Base-by-base conservation (phyloP, 1,140 invertebrate genomes). In the Drosophila auraria region DNA sequence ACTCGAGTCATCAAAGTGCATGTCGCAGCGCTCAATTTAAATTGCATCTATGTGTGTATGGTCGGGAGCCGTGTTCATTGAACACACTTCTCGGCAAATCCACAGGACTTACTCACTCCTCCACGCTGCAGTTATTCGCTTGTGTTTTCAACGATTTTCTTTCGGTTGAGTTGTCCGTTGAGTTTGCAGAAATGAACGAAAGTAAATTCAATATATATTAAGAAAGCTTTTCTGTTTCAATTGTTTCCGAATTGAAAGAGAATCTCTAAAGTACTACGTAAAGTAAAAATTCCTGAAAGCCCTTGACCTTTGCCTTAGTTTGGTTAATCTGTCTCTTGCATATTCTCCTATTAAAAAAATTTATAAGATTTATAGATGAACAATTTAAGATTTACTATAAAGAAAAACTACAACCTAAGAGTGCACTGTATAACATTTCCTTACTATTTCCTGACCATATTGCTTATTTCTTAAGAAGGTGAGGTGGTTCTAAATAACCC, bases 41-140 rank as follows among this genome's bases (percentile, higher is more conserved):
- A 53, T 36, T 73, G 36, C 45, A 60, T 60, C 40, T 17, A 30
- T 30, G 27, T 30, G 27, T 30, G 27, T 30, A 14, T 25, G 66
- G 25, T 38, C 30, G 17, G 12, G 23, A 73, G n/a, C n/a, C 30
- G 49, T 54, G 64, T 47, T 71, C 49, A 68, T 27, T 50, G 65
- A 64, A 49, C 44, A 64, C 45, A 50, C 60, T 49, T 23, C 30
- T 33, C 45, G 17, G 33, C 30, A 38, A 54, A 56, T 54, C 64
- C 63, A n/a, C 9, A 14, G 68, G 64, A 69, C 44, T 69, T 40
- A 17, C 40, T 68, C 4, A 23, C 40, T 68, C 4, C n/a, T 33
- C 14, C 38, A 17, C 14, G 15, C 14, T 5, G 44, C 40, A 36
- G 30, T 70, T 44, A 33, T 11, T 65, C 44, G 50, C n/a, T 25